Base-by-base conservation (phyloP, 1,140 invertebrate genomes). In the Tachypleus tridentatus region DNA sequence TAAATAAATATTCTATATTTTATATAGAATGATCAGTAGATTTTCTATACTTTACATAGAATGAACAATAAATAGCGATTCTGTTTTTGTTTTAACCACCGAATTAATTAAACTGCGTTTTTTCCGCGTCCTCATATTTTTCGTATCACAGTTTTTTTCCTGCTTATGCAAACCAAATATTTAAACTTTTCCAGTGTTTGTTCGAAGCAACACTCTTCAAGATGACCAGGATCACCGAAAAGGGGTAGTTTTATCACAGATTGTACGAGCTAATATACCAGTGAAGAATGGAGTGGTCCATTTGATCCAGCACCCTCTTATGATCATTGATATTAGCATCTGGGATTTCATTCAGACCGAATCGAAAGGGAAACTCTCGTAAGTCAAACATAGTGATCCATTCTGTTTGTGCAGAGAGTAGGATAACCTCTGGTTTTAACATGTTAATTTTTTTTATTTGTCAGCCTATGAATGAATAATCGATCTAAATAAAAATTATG, bases 241-340 rank as follows among this genome's bases (percentile, higher is more conserved):
- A 49, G 91, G 91, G 9, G 87, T 89, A 5, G 90, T 93, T 4
- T 71, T 91, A 11, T 86, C 89, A 4, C 86, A 91, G 75, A 89
- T 95, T 65, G 83, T 93, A 2, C 85, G 86, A 76, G 86, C 86
- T 11, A 94, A 96, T 76, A 93, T 96, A 69, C 91, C 91, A 0
- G 88, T 95, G 4, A 85, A 84, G 72, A 95, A 95, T 73, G 91
- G 92, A n/a, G 91, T 96, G 0, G 84, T 94, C 4, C 92, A 96
- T 79, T 81, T 95, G 51, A 94, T 95, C 71, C 86, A 89, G 66
- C 83, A 89, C 66, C 91, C 91, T 0, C 78, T 95, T 3, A 91
- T 93, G 86, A 84, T 93, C 51, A 87, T 93, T 51, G 89, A 93
- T 71, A 86, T 84, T 8, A 87, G 85, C 5, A 85, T 94, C 57